phyloP scores from a whole-genome alignment of 2,113 vertebrate genomes.

The Nyctibius bracteatus region DNA sequence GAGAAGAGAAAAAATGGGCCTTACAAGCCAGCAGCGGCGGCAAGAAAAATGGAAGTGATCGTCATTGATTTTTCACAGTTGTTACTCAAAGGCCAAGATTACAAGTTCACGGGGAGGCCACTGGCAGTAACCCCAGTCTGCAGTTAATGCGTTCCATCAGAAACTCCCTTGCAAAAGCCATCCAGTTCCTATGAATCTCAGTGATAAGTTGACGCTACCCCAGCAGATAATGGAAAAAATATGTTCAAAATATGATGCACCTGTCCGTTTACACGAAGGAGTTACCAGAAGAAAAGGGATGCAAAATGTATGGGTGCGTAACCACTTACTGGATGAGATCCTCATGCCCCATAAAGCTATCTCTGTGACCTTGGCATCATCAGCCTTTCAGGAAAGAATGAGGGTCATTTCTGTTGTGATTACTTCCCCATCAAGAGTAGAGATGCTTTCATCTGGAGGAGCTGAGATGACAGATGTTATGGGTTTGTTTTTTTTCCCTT shows the following conservation, averaged over 20 bases:
- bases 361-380: background rate
- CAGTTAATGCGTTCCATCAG: constrained; percentile 21
- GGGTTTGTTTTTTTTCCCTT: accelerated
- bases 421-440: background rate
- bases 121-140: constrained; percentile 28
- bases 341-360: background rate
- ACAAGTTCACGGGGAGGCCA: constrained; percentile 49
- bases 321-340: background rate
- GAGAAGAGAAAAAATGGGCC: background rate
- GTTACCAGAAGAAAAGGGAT: background rate
- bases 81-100: constrained; percentile 26
- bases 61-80: constrained; percentile 36
- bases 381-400: background rate
- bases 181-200: background rate
- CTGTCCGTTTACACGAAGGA: background rate
- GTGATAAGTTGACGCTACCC: background rate
- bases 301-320: background rate
- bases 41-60: constrained; percentile 17
- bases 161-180: background rate
- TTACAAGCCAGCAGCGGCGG: background rate
- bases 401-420: accelerated
- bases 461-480: background rate
- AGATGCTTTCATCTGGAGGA: background rate
- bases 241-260: background rate
- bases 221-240: constrained; percentile 21